Evolutionary conservation across 2,888 invertebrate genomes (phyloP), one percentile per base, ranked within the genome.

Genomic region (Corbicula japonica): DNA sequence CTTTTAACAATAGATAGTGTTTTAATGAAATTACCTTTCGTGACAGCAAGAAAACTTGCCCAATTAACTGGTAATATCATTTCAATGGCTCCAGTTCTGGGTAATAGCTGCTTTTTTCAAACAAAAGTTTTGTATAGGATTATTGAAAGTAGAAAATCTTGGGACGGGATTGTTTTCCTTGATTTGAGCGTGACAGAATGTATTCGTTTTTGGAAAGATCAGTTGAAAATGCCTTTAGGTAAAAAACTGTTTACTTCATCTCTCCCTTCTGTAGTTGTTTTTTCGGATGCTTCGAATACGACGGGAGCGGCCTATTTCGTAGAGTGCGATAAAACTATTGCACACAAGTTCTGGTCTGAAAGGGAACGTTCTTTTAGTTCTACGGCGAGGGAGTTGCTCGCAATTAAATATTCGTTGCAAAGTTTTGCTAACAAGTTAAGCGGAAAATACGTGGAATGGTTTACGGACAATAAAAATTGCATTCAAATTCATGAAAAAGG

Each of bases 401-500:
- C 62, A 3, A 62, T 62, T 1, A 41, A 23, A 6, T 62, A 28
- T 62, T 62, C 62, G 23, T 5, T 62, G 30, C 18, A n/a, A 23
- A 26, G 30, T 21, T 63, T 63, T 23, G 32, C 30, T 18, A 38
- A 21, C 10, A 12, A 48, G n/a, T 21, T 63, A n/a, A 6, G 32
- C 8, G 48, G 48, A 18, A 63, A n/a, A 50, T n/a, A 48, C 32
- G 50, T 63, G 18, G 15, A 32, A 32, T 63, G 63, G 62, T 10
- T 44, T 23, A 62, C 62, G 15, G 41, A 62, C 41, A 44, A 15
- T 44, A 48, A 34, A 30, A 46, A 63, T 34, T 63, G 63, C 30
- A 28, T 62, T 15, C 10, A 32, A n/a, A 63, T 63, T 48, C 46
- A 32, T 8, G 10, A 63, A n/a, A 50, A 46, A 63, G 46, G 44